Percentiles rank a stretch among this genome's conserved stretches.
These are phyloP conservation scores for Colaptes auratus DNA, from an alignment of 2,113 vertebrate genomes.

Conservation along the genomic window DNA sequence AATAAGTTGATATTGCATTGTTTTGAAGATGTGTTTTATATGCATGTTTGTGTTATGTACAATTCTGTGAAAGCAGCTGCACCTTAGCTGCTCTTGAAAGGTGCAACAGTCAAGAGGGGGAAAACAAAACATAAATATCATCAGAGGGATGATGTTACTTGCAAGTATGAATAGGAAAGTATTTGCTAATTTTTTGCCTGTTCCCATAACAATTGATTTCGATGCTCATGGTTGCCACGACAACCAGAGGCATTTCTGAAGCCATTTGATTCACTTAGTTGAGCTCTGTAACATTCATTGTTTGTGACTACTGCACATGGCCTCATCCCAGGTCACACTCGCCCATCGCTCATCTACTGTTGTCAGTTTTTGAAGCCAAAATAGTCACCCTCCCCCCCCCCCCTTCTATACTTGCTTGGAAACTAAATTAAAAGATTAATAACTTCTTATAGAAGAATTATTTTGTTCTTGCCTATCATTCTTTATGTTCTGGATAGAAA, in stretches of 20 bases:
- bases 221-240: conserved; percentile 12
- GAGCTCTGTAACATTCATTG: not conserved
- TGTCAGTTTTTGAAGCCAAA: not conserved
- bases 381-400: not conserved
- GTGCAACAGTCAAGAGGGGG: not conserved
- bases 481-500: not conserved
- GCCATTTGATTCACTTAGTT: not conserved
- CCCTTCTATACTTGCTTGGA: not conserved
- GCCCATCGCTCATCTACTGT: not conserved
- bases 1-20: not conserved
- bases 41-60: not conserved
- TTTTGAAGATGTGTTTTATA: not conserved
- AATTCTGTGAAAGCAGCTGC: not conserved
- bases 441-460: not conserved
- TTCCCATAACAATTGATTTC: conserved; percentile 46
- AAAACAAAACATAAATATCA: not conserved
- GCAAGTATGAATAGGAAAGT: too few species aligned
- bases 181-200: not conserved
- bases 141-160: not conserved
- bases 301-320: not conserved
- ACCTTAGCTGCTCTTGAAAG: not conserved
- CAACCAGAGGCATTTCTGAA: conserved; percentile 15
- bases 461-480: not conserved
- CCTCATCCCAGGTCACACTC: not conserved
- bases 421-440: not conserved